Evolutionary conservation across 2,888 invertebrate genomes (phyloP).

Genomic region (Melieria omissa): DNA sequence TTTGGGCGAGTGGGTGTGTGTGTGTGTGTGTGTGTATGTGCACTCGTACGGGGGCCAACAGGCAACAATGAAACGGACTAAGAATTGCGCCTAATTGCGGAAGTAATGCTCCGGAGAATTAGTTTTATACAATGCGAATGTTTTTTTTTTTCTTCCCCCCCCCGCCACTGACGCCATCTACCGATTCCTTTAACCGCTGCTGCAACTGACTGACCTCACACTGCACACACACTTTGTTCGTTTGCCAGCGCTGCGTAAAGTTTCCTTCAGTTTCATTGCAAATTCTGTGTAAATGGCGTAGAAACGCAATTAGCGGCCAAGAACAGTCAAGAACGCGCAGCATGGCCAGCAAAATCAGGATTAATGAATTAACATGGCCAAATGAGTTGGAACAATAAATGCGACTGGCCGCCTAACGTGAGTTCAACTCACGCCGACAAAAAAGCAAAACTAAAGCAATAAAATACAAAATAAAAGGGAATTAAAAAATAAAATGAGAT

Average conservation of each 20-base stretch:
- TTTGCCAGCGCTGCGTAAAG: background rate
- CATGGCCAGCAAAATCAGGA: slow-evolving; percentile 43
- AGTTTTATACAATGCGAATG: slow-evolving; percentile 45
- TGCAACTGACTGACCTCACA: no score
- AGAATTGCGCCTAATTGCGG: slow-evolving; percentile 61
- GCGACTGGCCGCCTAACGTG: background rate
- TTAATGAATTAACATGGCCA: slow-evolving; percentile 49
- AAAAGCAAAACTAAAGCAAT: no score
- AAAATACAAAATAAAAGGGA: no score
- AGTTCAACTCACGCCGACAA: no score
- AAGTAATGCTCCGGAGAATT: slow-evolving; percentile 60
- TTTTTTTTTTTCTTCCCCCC: background rate
- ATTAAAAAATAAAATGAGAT: no score
- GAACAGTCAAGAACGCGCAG: slow-evolving; percentile 3
- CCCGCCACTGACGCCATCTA: background rate
- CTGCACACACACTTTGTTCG: background rate
- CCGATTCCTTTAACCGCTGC: background rate
- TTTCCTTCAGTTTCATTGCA: slow-evolving; percentile 3
- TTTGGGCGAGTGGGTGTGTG: no score
- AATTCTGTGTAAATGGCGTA: slow-evolving; percentile 26
- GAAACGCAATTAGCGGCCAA: slow-evolving; percentile 29
- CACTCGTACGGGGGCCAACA: background rate
- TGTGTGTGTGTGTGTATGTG: no score
- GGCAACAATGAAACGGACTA: slow-evolving; percentile 40
- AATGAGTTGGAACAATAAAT: slow-evolving; percentile 39